Conservation (phyloP, 2,113 vertebrate species). For the Halichoerus grypus region DNA sequence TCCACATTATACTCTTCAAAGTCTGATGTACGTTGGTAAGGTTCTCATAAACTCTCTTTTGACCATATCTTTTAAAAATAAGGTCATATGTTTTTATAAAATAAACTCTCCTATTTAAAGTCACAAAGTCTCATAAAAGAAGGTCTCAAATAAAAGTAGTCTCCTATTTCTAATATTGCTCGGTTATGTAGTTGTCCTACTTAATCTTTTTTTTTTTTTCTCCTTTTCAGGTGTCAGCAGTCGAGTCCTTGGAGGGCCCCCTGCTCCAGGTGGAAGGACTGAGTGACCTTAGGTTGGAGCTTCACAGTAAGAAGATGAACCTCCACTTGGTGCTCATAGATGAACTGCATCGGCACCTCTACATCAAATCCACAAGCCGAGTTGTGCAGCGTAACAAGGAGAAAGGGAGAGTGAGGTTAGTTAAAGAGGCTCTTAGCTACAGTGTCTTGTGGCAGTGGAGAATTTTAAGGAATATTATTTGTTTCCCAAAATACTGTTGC, state of each 20-base stretch:
- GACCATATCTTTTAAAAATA: neutral
- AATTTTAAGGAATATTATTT: neutral
- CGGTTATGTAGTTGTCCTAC: neutral
- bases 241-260: constrained; percentile 95
- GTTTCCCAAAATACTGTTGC: neutral
- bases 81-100: neutral
- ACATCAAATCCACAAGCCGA: constrained; percentile 97
- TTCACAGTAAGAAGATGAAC: constrained; percentile 99
- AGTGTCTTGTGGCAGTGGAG: neutral
- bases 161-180: neutral
- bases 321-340: constrained; percentile 98
- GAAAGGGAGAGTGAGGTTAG: constrained; percentile 88
- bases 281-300: constrained; percentile 96
- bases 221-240: constrained; percentile 93
- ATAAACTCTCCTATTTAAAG: neutral
- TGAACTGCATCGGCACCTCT: constrained; percentile 97
- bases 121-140: neutral
- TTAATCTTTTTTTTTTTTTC: neutral
- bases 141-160: neutral
- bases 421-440: neutral
- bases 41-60: neutral
- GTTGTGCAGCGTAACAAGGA: constrained; percentile 92
- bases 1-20: neutral
- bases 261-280: constrained; percentile 97
- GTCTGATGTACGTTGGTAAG: neutral